Base-by-base conservation (phyloP, 2,888 invertebrate species). In the Cacoxenus indagator region DNA sequence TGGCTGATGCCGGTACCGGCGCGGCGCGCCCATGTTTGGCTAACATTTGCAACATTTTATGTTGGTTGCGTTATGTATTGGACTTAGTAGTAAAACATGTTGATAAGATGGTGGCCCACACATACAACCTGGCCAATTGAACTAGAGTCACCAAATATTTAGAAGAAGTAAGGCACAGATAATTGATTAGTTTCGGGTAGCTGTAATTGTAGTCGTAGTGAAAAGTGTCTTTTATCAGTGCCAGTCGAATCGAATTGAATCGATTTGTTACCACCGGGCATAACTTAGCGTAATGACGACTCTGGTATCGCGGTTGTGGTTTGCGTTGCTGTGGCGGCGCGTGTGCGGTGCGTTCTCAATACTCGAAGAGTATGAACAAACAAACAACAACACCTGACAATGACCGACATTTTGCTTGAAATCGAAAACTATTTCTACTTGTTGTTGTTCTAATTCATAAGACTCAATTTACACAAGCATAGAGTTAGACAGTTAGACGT, bases 261-360 rank as follows among this genome's bases (percentile, higher is more conserved):
- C 45, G 22, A 62, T 62, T 62, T 62, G 61, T 62, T 62, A 62
- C 61, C 61, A n/a, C n/a, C n/a, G n/a, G n/a, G 19, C 17, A 19
- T 59, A 59, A 43, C 43, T 62, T 43, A 17, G 14, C 3, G 19
- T 9, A 22, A 51, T 51, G 51, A 22, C 51, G 51, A 6, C 51
- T 51, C 51, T 22, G 17, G 19, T 51, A 22, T 22, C 51, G n/a
- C 3, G 51, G 51, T 51, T 51, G 22, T 51, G 22, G 22, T 51
- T 51, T 51, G 2, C 19, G 11, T 51, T 51, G 22, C 22, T 22
- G 8, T 48, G 37, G 37, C 37, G 19, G 19, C 19, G 45, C 45
- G 11, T 43, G 61, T 31, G 6, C 17, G 22, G 6, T 31, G 31
- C 27, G 31, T 62, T 62, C 43, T 62, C 43, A 43, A 22, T 62